Percentiles rank a stretch among this genome's conserved stretches.
Conservation (phyloP, 2,113 vertebrate genomes). For the Coracopsis vasa region DNA sequence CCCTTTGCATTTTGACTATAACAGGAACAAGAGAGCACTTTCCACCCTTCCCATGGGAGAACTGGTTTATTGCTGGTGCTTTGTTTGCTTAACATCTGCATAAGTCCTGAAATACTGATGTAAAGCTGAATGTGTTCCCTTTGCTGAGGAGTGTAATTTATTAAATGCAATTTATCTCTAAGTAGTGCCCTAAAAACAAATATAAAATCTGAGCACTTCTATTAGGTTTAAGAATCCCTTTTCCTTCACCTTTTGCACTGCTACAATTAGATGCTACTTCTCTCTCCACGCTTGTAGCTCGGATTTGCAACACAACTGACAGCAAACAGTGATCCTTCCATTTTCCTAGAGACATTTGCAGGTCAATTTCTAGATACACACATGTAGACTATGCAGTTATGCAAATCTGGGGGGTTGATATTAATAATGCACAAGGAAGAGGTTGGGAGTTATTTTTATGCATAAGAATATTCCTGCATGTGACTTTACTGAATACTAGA, state of each 20-base stretch:
- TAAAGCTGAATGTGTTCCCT: not conserved
- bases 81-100: not conserved
- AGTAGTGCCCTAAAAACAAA: not conserved
- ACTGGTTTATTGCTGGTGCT: not conserved
- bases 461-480: not conserved
- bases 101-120: not conserved
- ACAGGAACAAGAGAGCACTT: not conserved
- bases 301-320: not conserved
- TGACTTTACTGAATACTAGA: not conserved
- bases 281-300: not conserved
- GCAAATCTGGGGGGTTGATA: not conserved
- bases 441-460: not conserved
- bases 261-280: not conserved
- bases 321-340: not conserved
- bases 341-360: not conserved
- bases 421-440: not conserved
- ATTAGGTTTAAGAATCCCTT: not conserved
- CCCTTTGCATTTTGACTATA: not conserved
- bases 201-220: not conserved
- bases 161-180: not conserved
- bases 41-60: not conserved
- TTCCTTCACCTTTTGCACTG: not conserved
- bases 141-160: not conserved
- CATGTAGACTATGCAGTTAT: not conserved
- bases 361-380: not conserved